Base-by-base conservation (phyloP, 2,888 invertebrate species). In the Drosophila colorata region DNA sequence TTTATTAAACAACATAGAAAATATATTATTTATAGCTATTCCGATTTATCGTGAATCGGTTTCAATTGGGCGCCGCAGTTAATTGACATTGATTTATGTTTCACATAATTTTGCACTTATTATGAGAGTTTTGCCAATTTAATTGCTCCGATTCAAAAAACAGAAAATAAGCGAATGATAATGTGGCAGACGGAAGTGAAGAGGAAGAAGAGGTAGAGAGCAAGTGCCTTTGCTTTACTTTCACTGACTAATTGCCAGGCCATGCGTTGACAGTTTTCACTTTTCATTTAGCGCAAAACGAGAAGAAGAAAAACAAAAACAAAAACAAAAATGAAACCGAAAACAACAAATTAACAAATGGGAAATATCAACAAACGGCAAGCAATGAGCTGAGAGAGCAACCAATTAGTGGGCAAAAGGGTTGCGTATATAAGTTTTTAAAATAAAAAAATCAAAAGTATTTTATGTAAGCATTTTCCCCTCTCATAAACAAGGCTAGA, bases 221-320 rank as follows among this genome's bases (percentile, higher is more conserved):
- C n/a, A 16, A 40, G 16, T 18, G 46, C 1, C 25, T 57, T 51
- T 63, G 78, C 57, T 81, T 70, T 70, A 82, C 82, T 78, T 78
- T 78, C 78, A 70, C 78, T 74, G 75, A 82, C 79, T 78, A 78
- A 78, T 78, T 78, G 79, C 60, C 38, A 53, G 44, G 48, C 56
- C 74, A 61, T 64, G 78, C 82, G 70, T 51, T 74, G 82, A 78
- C 82, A 78, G 75, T 78, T 78, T 78, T 81, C 78, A 78, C 78
- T 78, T 78, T 81, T 78, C 70, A 81, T 81, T 70, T 60, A 64
- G 43, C 51, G 74, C 69, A 57, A 44, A 55, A 64, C 43, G 41
- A 35, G 0, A 49, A 48, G 25, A 48, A 31, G 4, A 11, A 31
- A 0, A 11, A 11, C 11, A 31, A 31, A 11, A 11, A 31, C 3